phyloP scores from a whole-genome alignment of 2,797 vertebrate genomes.

The Oryzias sinensis region DNA sequence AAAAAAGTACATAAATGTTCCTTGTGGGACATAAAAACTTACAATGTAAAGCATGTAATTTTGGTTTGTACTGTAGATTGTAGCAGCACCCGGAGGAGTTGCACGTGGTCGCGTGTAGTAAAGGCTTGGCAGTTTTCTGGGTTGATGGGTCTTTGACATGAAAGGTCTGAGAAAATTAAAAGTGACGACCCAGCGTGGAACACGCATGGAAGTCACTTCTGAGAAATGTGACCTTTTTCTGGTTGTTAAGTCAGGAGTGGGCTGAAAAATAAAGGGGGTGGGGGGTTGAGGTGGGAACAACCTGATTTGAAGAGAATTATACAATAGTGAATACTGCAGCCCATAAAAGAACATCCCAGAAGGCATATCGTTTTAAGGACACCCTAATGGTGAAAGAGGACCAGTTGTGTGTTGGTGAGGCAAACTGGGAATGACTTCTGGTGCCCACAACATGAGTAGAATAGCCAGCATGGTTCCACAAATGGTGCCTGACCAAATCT shows the following conservation, averaged over 20 bases:
- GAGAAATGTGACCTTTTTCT: conserved; percentile 84
- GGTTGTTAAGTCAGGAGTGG: conserved; percentile 72
- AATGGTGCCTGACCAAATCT: conserved; percentile 65
- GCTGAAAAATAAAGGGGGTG: conserved; percentile 27
- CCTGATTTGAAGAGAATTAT: conserved; percentile 75
- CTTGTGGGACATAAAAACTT: too few relatives aligned
- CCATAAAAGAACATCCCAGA: conserved; percentile 66
- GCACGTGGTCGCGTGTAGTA: conserved; percentile 22
- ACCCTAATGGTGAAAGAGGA: conserved; percentile 56
- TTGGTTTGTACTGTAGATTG: neutral
- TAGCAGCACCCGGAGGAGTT: conserved; percentile 8
- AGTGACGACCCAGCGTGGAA: conserved; percentile 83
- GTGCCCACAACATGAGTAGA: conserved; percentile 62
- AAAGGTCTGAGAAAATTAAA: conserved; percentile 81
- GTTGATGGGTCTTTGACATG: conserved; percentile 73
- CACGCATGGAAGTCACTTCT: conserved; percentile 80
- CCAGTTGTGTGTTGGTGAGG: conserved; percentile 67
- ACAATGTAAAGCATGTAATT: neutral
- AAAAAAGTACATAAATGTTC: neutral
- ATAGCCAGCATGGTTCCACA: conserved; percentile 63
- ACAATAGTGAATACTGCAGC: conserved; percentile 68
- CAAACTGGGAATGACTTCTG: conserved; percentile 74
- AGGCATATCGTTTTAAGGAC: conserved; percentile 75
- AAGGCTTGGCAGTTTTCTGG: conserved; percentile 38
- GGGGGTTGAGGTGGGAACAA: conserved; percentile 36